These are phyloP conservation scores for Clarias batrachus DNA, from an alignment of 2,113 vertebrate species.

Conservation along the genomic window DNA sequence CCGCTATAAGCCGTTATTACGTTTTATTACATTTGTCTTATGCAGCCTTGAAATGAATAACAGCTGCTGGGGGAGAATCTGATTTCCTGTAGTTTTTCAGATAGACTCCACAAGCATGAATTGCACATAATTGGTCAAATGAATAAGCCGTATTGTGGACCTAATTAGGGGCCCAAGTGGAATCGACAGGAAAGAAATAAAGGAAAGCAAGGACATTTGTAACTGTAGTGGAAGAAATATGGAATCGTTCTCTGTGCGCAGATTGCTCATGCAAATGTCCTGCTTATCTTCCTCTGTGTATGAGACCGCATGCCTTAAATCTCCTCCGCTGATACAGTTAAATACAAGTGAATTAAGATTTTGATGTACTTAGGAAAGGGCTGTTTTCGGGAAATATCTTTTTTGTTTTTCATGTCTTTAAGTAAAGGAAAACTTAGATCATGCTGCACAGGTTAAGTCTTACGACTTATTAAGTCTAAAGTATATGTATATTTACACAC, in stretches of 20 bases:
- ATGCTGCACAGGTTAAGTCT: background rate
- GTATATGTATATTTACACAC: background rate
- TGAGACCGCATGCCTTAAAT: conserved; percentile 63
- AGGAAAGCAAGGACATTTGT: background rate
- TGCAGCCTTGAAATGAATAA: background rate
- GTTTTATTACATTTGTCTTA: conserved; percentile 4
- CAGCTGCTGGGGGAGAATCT: conserved; percentile 3
- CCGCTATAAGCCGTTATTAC: conserved; percentile 8
- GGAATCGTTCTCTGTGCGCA: background rate
- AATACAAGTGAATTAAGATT: background rate
- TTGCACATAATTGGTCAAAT: conserved; percentile 19
- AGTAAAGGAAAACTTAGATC: background rate
- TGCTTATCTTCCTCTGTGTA: conserved; percentile 49
- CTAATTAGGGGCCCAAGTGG: background rate
- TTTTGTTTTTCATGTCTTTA: background rate
- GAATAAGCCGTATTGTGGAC: background rate
- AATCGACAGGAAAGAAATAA: background rate
- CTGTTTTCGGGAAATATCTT: background rate
- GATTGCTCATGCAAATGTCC: background rate
- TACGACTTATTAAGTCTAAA: background rate
- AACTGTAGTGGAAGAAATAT: conserved; percentile 21
- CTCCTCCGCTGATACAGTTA: background rate
- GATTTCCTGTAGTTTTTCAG: conserved; percentile 15
- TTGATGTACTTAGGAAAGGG: background rate
- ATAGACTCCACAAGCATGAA: background rate